Evolutionary conservation across 1,140 invertebrate species (phyloP).

Genomic region (Alviniconcha marisindica): DNA sequence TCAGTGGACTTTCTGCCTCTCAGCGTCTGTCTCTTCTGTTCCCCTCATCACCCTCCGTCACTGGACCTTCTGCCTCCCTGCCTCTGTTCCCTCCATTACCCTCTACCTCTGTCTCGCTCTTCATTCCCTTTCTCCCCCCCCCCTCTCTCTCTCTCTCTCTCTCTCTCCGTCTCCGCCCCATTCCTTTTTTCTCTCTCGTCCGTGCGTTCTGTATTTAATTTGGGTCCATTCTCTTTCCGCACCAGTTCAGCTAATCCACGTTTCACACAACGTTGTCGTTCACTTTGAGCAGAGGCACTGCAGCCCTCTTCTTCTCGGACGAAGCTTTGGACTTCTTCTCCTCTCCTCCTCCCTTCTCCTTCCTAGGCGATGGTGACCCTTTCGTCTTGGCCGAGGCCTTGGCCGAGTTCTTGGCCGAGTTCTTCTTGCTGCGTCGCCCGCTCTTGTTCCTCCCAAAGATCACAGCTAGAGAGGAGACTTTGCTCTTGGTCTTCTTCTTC

Average conservation of each 20-base stretch:
- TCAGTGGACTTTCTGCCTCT: too few relatives aligned
- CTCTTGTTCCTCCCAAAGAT: conserved; percentile 58
- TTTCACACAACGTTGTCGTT: conserved; percentile 22
- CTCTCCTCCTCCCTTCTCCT: conserved; percentile 5
- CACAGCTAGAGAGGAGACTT: conserved; percentile 61
- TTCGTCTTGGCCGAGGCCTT: conserved; percentile 2
- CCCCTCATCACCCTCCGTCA: too few relatives aligned
- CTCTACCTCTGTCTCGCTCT: too few relatives aligned
- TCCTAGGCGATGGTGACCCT: not conserved
- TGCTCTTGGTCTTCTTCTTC: conserved; percentile 40
- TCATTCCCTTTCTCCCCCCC: not conserved
- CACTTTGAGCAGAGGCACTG: conserved; percentile 24
- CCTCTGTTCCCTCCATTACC: too few relatives aligned
- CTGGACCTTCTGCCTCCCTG: too few relatives aligned
- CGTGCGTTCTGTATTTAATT: too few relatives aligned
- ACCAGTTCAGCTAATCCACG: too few relatives aligned
- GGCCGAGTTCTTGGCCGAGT: not conserved
- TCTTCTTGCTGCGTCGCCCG: not conserved
- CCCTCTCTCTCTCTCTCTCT: not conserved
- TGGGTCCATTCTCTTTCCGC: too few relatives aligned
- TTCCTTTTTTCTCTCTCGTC: too few relatives aligned
- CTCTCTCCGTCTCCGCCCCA: not conserved
- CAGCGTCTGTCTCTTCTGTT: too few relatives aligned
- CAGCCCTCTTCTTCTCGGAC: not conserved
- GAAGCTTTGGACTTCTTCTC: conserved; percentile 15